phyloP scores from a whole-genome alignment of 2,113 vertebrate genomes.

The Hypocryptadius cinnamomeus region DNA sequence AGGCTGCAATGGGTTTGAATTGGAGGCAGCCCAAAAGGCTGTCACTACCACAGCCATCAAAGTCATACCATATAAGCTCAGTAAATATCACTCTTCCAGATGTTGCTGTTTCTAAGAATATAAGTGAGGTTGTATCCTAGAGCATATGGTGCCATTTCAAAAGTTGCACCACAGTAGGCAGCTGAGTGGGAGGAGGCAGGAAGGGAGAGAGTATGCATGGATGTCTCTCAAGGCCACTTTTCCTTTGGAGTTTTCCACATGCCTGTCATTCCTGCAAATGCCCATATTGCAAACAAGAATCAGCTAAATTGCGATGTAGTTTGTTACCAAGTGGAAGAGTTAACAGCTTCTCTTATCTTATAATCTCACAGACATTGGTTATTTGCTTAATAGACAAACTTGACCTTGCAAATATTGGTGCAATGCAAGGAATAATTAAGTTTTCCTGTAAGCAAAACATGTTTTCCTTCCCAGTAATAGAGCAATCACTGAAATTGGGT shows the following conservation, averaged over 20 bases:
- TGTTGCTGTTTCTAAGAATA: constrained; percentile 28
- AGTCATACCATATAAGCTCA: background rate
- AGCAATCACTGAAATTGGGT: background rate
- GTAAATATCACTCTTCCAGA: background rate
- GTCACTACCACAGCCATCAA: background rate
- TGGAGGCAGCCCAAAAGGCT: background rate
- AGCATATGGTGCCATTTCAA: constrained; percentile 15
- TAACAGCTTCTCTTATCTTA: background rate
- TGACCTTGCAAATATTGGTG: background rate
- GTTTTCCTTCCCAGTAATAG: background rate
- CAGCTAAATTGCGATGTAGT: background rate
- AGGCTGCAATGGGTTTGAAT: background rate
- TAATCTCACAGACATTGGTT: background rate
- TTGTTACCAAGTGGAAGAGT: background rate
- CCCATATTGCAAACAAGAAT: background rate
- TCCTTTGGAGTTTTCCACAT: background rate
- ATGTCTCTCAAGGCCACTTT: background rate
- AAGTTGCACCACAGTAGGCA: constrained; percentile 9
- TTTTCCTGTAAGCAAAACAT: background rate
- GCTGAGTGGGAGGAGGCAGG: constrained; percentile 1
- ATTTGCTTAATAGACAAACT: background rate
- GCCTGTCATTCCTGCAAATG: background rate
- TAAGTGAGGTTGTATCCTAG: background rate
- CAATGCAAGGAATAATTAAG: background rate
- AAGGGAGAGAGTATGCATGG: background rate